Base-by-base conservation (phyloP, 2,888 invertebrate species). In the Choreutis nemorana region DNA sequence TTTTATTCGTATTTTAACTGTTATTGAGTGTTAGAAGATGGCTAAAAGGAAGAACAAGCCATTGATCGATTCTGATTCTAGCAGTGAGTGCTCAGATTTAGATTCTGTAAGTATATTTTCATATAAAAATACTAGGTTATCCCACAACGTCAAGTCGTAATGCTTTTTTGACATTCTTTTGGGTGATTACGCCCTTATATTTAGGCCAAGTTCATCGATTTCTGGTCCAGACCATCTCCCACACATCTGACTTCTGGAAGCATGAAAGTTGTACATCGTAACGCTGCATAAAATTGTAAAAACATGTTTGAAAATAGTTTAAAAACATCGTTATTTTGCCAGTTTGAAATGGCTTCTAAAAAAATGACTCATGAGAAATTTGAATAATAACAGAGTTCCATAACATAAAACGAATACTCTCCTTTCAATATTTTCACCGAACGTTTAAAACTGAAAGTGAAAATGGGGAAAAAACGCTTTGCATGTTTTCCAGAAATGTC, bases 11-110 rank as follows among this genome's bases (percentile, higher is more conserved):
- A 31, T 29, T 37, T 51, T 46, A 46, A 44, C 36, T 41, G 39
- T 37, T 47, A 39, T 34, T 34, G 33, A 41, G 31, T 39, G 41
- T 26, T 41, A 31, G 33, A 58, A 51, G 68, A 92, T 92, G 91
- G 90, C 87, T 47, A 92, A 92, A 78, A 83, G 92, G 44, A 91
- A 91, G 67, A 90, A 87, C 64, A 89, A 90, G 59, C 88, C 89
- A 22, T 73, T 91, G 38, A 87, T 91, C 45, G 91, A 92, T 60
- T 90, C 91, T 12, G 90, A 91, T 62, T 88, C 88, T 33, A 91
- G 90, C 64, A 89, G 89, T 63, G 88, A 87, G 47, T 89, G 86
- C 42, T 90, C 90, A 29, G 92, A 93, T 75, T 80, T 91, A 53
- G 91, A 92, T 66, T 89, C 90, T 49, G 92, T 92, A 81, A 87